Conservation (phyloP, 2,888 invertebrate species). For the Philopedon plagiatum region DNA sequence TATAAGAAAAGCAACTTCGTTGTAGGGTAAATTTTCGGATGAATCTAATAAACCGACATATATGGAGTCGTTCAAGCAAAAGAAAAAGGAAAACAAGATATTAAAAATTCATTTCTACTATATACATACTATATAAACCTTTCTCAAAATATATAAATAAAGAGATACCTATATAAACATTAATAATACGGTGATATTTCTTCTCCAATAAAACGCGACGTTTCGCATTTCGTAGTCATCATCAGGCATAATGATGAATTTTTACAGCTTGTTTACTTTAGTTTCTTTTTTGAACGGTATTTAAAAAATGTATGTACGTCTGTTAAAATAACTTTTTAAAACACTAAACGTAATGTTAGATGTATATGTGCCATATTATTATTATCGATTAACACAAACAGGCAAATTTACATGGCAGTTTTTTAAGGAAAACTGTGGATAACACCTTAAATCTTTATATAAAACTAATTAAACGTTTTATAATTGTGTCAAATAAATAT, state of each 20-base stretch:
- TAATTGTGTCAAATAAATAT: conserved; percentile 47
- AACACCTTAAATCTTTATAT: conserved; percentile 18
- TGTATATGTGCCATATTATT: conserved; percentile 50
- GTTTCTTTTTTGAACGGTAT: not conserved
- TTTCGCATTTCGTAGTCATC: no score
- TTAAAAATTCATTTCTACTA: no score
- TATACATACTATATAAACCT: no score
- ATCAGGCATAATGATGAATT: no score
- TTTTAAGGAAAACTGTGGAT: conserved; percentile 20
- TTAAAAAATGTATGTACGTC: not conserved
- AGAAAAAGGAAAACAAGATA: not conserved
- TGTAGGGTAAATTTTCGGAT: not conserved
- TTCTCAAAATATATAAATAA: no score
- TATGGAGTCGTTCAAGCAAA: not conserved
- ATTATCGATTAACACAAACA: conserved; percentile 37
- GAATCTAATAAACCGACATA: not conserved
- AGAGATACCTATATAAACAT: no score
- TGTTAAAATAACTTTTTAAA: conserved; percentile 13
- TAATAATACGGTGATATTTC: no score
- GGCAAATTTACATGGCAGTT: conserved; percentile 4
- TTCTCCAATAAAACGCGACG: no score
- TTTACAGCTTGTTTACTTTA: no score
- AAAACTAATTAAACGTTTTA: conserved; percentile 44
- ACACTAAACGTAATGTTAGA: conserved; percentile 40
- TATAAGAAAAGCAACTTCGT: conserved; percentile 12